Base-by-base conservation (phyloP, 1,140 invertebrate genomes). In the Cherax destructor region DNA sequence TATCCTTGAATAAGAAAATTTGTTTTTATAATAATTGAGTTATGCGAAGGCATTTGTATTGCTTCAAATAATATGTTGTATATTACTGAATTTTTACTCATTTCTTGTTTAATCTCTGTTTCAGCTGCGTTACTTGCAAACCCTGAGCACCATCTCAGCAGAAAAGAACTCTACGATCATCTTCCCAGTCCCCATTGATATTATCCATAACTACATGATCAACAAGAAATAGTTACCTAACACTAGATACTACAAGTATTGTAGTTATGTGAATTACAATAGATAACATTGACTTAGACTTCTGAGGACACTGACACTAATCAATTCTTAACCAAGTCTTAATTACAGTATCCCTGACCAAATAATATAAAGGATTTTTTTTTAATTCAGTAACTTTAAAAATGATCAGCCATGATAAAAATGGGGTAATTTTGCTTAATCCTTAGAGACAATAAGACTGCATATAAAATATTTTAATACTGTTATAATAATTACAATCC, bases 111-210 rank as follows among this genome's bases (percentile, higher is more conserved):
- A 65, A 74, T 56, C 59, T 86, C 52, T 52, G 30, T 94, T 96
- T 16, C 96, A 96, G 94, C 94, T 96, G 1, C 94, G 96, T 49
- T 96, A 96, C 93, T 94, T 96, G 47, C 96, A 99, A 95, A 99
- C 98, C 9, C 95, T 99, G 86, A 99, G 97, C 94, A 97, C 97
- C 13, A 99, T 99, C 94, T 98, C 98, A 76, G 98, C 98, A 3
- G 99, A 99, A 95, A 99, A 99, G 95, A 99, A 99, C 94, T 99
- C 98, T 6, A 99, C 99, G 11, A 99, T 99, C 94, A 97, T 99
- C 88, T 99, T 99, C 95, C 99, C 98, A 47, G 95, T 99, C 93
- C 98, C 98, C 56, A 98, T 99, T 94, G 98, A 99, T 94, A 96
- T 99, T 93, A 94, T 99, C 76, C 69, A 59, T 13, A 80, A 90